Conservation (phyloP, 2,797 vertebrate species). For the Crocodylus rhombifer region DNA sequence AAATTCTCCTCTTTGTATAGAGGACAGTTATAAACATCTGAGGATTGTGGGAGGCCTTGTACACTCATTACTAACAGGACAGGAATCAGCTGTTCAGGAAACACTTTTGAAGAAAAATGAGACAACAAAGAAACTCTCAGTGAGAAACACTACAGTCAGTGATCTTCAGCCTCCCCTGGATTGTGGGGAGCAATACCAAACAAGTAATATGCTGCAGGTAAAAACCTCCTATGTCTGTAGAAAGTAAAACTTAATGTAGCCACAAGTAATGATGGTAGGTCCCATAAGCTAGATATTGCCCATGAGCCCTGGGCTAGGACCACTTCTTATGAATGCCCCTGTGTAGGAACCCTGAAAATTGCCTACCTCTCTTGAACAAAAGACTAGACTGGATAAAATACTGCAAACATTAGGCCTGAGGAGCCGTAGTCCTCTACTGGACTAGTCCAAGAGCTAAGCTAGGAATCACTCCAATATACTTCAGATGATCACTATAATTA, state of each 20-base stretch:
- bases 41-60: background rate
- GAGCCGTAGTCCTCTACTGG: background rate
- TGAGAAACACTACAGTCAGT: background rate
- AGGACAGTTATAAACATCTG: background rate
- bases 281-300: no score
- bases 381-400: background rate
- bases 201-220: no score
- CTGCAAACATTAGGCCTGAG: background rate
- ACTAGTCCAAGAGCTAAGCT: background rate
- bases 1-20: background rate
- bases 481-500: fast-evolving
- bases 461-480: background rate
- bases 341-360: background rate
- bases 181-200: no score
- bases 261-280: no score
- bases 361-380: background rate
- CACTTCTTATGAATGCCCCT: background rate
- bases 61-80: background rate
- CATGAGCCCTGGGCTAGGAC: no score
- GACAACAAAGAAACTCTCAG: fast-evolving
- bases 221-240: no score
- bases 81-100: background rate
- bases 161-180: background rate
- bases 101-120: background rate
- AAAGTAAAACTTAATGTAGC: no score